These are phyloP conservation scores for Cyphomyrmex costatus DNA, from an alignment of 1,140 invertebrate species.

Conservation along the genomic window DNA sequence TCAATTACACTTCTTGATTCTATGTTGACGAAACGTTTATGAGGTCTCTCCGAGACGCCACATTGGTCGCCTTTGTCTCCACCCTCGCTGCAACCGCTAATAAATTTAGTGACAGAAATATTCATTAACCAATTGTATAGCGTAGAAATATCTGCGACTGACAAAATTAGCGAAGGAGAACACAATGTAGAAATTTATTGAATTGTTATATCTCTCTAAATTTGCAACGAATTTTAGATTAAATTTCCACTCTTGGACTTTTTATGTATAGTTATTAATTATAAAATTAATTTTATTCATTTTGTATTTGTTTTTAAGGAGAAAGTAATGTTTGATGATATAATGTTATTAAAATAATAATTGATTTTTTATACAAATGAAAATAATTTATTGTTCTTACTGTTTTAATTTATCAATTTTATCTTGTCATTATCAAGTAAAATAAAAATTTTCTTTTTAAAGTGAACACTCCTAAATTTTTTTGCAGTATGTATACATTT, in stretches of 20 bases:
- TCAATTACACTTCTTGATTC: slow-evolving; percentile 47
- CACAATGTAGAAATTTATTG: background rate
- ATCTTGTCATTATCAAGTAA: background rate
- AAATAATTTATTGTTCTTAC: background rate
- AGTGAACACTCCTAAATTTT: background rate
- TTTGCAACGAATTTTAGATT: slow-evolving; percentile 12
- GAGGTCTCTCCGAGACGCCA: slow-evolving; percentile 35
- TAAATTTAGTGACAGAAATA: slow-evolving; percentile 51
- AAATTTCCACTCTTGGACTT: background rate
- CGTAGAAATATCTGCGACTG: slow-evolving; percentile 15
- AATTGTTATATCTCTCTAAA: background rate
- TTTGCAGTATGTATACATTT: background rate
- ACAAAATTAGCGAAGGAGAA: slow-evolving; percentile 11
- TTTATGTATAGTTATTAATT: background rate
- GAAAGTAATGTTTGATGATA: background rate
- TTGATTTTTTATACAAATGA: background rate
- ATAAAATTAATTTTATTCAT: no score
- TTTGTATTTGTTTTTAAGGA: background rate
- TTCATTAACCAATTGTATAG: slow-evolving; percentile 25
- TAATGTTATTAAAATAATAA: background rate
- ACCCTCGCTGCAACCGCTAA: slow-evolving; percentile 34
- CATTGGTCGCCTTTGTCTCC: slow-evolving; percentile 7
- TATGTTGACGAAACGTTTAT: slow-evolving; percentile 44
- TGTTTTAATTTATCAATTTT: slow-evolving; percentile 1
- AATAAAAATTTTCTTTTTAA: background rate